phyloP scores from a whole-genome alignment of 1,140 invertebrate genomes.

The Zeugodacus cucurbitae region DNA sequence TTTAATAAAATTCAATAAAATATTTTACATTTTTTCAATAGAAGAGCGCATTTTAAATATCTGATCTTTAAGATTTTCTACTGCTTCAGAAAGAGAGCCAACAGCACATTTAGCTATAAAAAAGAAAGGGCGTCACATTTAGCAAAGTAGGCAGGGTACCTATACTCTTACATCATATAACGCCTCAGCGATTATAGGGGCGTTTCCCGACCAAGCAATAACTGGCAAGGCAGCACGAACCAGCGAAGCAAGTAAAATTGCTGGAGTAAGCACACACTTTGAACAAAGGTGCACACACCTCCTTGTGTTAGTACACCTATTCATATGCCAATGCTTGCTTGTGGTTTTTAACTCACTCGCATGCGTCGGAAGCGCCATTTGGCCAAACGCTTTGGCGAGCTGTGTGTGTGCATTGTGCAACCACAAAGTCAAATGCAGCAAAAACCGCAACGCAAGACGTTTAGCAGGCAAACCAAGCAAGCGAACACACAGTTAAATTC shows the following conservation, averaged over 20 bases:
- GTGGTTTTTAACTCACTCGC: not conserved
- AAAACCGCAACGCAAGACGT: constrained; percentile 25
- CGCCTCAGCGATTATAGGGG: not conserved
- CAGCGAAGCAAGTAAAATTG: not conserved
- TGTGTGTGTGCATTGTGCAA: not conserved
- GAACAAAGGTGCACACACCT: not conserved
- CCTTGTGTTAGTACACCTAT: not conserved
- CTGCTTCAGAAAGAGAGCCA: no score
- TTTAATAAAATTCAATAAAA: no score
- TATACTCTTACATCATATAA: not conserved
- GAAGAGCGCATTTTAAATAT: no score
- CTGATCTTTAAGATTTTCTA: no score
- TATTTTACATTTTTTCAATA: no score
- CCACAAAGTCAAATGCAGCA: constrained; percentile 30
- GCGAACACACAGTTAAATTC: not conserved
- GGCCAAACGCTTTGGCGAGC: not conserved
- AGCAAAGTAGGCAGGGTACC: not conserved
- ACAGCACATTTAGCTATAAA: no score
- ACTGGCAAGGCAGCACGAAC: not conserved
- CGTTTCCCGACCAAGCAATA: not conserved
- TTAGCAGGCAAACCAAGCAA: not conserved
- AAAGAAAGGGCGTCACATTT: no score
- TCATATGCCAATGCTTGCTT: not conserved
- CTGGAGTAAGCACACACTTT: not conserved
- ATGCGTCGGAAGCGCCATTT: not conserved